Base-by-base conservation (phyloP, 1,140 invertebrate species). In the Neotoxoptera formosana region DNA sequence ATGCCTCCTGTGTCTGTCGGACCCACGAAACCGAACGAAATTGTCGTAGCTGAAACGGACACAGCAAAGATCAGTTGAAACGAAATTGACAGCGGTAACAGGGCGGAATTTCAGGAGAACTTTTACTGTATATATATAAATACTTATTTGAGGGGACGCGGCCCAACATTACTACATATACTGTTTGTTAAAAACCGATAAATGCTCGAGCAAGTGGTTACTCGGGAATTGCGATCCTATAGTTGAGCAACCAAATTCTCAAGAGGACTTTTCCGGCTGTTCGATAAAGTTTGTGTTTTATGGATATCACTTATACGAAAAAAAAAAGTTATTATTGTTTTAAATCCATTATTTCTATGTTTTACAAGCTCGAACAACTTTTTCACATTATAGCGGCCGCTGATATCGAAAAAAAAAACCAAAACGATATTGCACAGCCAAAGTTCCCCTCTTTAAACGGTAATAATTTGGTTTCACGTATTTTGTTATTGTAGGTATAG, bases 1-100 rank as follows among this genome's bases (percentile, higher is more conserved):
- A 98, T 95, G 41, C 98, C 98, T 84, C 97, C 96, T 94, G 97
- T 96, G 94, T 97, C 96, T 41, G 96, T 95, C 4, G 98, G 98
- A 0, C 96, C 96, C 7, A 96, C 95, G 51, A 99, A 96, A 76
- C 96, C 96, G 94, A 98, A 98, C 90, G 96, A 96, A 76, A 98
- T 97, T 9, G 97, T 98, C 2, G 98, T 99, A 0, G 98, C 98
- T 7, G 95, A 88, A 94, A 94, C 34, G 94, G 84, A 47, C 11
- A 67, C 4, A 67, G 3, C 1, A 60, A 4, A 76, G 23, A 76
- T 76, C 14, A 76, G 60, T 76, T n/a, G 4, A 76, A n/a, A n/a
- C 0, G 4, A 76, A 76, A n/a, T 76, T 76, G 17, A n/a, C n/a
- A 17, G 4, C 41, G 41, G 2, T n/a, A 76, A 76, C 51, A 23